phyloP scores from a whole-genome alignment of 2,113 vertebrate genomes.

The Podocnemis expansa region DNA sequence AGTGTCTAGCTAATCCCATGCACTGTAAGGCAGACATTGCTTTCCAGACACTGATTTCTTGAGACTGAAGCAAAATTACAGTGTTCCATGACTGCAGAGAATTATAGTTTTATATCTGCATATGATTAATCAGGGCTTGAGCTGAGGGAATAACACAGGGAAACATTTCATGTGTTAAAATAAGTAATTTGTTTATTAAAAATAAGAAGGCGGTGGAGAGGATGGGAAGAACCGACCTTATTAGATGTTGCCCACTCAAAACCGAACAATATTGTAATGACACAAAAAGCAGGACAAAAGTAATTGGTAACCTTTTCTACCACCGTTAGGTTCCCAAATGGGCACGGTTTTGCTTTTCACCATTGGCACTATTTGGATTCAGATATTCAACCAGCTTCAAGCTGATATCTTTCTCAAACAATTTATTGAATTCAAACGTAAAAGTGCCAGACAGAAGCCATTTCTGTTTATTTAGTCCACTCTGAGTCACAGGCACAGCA shows the following conservation, averaged over 20 bases:
- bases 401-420: not conserved
- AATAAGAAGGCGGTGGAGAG: not conserved
- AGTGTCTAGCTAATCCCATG: not conserved
- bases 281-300: not conserved
- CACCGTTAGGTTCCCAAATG: not conserved
- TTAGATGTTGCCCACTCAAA: not conserved
- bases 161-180: not conserved
- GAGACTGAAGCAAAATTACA: not conserved
- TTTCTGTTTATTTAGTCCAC: not conserved
- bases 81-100: not conserved
- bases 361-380: not conserved
- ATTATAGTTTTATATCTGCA: not conserved
- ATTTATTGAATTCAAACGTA: not conserved
- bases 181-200: too few relatives aligned
- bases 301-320: not conserved
- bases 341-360: too few relatives aligned
- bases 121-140: not conserved
- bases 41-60: not conserved
- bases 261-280: not conserved
- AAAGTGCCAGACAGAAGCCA: not conserved
- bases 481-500: not conserved
- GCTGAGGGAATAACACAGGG: not conserved
- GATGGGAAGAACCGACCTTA: not conserved
- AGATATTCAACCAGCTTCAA: not conserved
- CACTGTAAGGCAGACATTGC: not conserved